These are phyloP conservation scores for Lasioglossum albipes DNA, from an alignment of 1,140 invertebrate species.

Conservation along the genomic window DNA sequence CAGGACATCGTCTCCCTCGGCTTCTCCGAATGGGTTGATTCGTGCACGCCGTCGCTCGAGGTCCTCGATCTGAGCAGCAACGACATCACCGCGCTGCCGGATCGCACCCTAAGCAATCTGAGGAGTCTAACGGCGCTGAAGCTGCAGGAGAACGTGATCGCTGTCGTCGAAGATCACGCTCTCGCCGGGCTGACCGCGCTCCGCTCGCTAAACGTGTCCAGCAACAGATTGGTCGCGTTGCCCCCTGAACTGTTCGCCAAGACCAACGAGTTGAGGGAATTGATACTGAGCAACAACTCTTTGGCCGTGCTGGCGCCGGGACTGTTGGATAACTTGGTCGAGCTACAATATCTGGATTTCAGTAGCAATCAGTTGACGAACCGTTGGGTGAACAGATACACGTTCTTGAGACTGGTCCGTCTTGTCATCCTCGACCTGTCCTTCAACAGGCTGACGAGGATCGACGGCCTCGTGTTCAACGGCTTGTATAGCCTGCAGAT, in stretches of 20 bases:
- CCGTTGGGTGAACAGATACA: conserved; percentile 89
- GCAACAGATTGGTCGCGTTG: conserved; percentile 87
- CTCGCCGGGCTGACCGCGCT: conserved; percentile 85
- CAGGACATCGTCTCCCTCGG: conserved; percentile 87
- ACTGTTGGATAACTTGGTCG: conserved; percentile 86
- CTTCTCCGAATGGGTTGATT: conserved; percentile 83
- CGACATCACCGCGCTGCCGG: conserved; percentile 85
- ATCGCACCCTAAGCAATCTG: conserved; percentile 85
- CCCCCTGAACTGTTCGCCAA: conserved; percentile 88
- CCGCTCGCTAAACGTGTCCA: conserved; percentile 87
- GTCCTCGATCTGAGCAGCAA: conserved; percentile 88
- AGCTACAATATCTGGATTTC: conserved; percentile 88
- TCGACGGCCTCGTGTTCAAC: conserved; percentile 87
- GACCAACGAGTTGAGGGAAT: conserved; percentile 84
- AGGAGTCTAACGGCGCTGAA: conserved; percentile 84
- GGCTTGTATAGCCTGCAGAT: conserved; percentile 88
- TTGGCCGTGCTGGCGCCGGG: conserved; percentile 88
- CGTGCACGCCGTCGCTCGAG: conserved; percentile 85
- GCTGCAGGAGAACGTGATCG: conserved; percentile 88
- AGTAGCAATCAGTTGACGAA: conserved; percentile 89
- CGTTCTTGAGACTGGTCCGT: conserved; percentile 86
- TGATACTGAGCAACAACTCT: conserved; percentile 90
- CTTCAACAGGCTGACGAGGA: conserved; percentile 85
- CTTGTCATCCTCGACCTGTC: conserved; percentile 89
- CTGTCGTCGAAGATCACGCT: conserved; percentile 86